Base-by-base conservation (phyloP, 2,888 invertebrate genomes). In the Athalia cordata region DNA sequence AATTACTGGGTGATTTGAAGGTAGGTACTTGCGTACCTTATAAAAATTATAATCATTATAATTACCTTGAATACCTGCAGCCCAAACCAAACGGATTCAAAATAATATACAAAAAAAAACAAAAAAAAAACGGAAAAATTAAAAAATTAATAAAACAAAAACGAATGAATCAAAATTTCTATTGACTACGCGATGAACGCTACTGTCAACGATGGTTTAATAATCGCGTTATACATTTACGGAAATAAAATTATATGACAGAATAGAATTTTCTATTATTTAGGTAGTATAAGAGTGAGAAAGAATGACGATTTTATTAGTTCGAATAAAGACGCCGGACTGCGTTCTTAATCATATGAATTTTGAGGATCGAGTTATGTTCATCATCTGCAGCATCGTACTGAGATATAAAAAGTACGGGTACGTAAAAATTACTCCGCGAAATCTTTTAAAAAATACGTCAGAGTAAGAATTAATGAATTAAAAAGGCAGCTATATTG, bases 131-230 rank as follows among this genome's bases (percentile, higher is more conserved):
- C 47, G 15, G 61, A 76, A 70, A 15, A 45, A 79, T 29, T 29
- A 74, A 49, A 65, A 74, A 78, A 65, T 65, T 65, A 43, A 55
- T 45, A 59, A 9, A 75, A n/a, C 70, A n/a, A 61, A 62, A 11
- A 59, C 49, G 4, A 45, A 74, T 77, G 77, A 57, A 79, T 79
- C 78, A 67, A 52, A 68, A 68, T 52, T 68, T 68, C 49, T 43
- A 68, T 50, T 68, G 52, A 55, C 68, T 47, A 55, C 43, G 55
- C 68, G 68, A 68, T 68, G 68, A 68, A 68, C 68, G 68, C 55
- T 55, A 29, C 55, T 52, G 68, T 50, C 67, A 50, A 8, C 47
- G 45, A 3, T 64, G 9, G n/a, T 11, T 64, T 7, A 45, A 45
- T 45, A 9, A 64, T 45, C 29, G 29, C 29, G 29, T 29, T 29